Conservation (phyloP, 2,797 vertebrate species). For the Betta splendens region DNA sequence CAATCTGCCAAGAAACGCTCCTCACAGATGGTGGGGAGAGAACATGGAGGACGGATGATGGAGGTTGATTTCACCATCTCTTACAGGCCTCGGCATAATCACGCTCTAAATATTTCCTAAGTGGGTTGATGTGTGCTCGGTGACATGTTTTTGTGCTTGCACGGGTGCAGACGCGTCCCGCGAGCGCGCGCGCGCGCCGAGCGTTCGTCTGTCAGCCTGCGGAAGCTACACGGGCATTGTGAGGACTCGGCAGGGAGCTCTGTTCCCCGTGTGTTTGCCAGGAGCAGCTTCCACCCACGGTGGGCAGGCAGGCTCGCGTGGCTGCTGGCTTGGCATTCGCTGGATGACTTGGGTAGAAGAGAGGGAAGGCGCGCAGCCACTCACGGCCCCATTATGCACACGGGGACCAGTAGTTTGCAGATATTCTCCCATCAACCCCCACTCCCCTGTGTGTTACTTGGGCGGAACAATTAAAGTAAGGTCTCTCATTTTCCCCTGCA, state of each 20-base stretch:
- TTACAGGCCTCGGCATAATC: conserved; percentile 47
- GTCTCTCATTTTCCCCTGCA: conserved; percentile 1
- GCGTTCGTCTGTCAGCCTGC: conserved; percentile 45
- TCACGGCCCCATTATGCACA: conserved; percentile 70
- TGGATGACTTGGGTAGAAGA: conserved; percentile 65
- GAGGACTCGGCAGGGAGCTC: conserved; percentile 75
- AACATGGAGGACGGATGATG: conserved; percentile 57
- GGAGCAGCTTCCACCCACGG: conserved; percentile 82
- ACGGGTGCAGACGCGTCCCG: conserved; percentile 42
- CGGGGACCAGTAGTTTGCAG: conserved; percentile 37
- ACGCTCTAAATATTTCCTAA: conserved; percentile 70
- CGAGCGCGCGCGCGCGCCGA: conserved; percentile 24
- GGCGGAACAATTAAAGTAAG: conserved; percentile 20
- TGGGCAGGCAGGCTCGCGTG: conserved; percentile 59
- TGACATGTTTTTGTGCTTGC: conserved; percentile 53
- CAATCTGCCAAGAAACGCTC: conserved; percentile 73
- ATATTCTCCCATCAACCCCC: conserved; percentile 39
- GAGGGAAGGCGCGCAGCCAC: conserved; percentile 69
- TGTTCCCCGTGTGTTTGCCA: conserved; percentile 77
- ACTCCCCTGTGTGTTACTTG: conserved; percentile 38
- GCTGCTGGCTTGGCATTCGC: conserved; percentile 70
- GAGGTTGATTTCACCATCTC: conserved; percentile 60
- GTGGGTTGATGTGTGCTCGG: conserved; percentile 68
- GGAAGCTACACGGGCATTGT: conserved; percentile 72
- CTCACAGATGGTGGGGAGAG: conserved; percentile 71